Conservation (phyloP, 2,113 vertebrate genomes). For the Collichthys lucidus region DNA sequence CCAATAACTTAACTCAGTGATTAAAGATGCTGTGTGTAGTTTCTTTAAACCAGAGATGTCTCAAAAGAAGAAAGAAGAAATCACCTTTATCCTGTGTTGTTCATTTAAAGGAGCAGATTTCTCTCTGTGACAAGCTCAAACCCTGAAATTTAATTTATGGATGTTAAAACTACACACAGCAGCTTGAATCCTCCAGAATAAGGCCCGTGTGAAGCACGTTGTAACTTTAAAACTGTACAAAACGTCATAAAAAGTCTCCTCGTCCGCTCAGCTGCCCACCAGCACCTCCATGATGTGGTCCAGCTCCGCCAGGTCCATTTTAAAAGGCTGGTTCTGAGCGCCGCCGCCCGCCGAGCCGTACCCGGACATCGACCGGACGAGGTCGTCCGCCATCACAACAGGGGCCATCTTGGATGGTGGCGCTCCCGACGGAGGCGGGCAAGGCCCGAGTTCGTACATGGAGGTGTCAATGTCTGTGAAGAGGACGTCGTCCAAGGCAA, state of each 20-base stretch:
- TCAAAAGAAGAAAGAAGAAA: no score
- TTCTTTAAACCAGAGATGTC: no score
- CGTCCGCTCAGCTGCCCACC: conserved; percentile 84
- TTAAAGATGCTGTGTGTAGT: background rate
- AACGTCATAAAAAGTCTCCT: background rate
- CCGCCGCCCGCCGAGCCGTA: conserved; percentile 76
- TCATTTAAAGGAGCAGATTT: background rate
- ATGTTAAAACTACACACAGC: background rate
- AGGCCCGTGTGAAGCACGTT: conserved; percentile 1
- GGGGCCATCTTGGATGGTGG: conserved; percentile 84
- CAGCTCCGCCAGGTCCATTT: conserved; percentile 93
- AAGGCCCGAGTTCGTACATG: conserved; percentile 92
- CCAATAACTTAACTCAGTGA: background rate
- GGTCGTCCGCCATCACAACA: conserved; percentile 87
- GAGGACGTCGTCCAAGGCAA: conserved; percentile 92
- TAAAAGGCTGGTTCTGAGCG: conserved; percentile 89
- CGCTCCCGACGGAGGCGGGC: conserved; percentile 80
- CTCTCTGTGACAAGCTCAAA: background rate
- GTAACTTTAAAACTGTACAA: conserved; percentile 13
- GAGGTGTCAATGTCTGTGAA: conserved; percentile 94
- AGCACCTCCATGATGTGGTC: conserved; percentile 97
- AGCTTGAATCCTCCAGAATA: background rate
- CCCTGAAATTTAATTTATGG: no score
- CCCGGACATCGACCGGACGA: conserved; percentile 89
- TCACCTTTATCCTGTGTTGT: no score